Conservation (phyloP, 2,888 invertebrate species). For the Tyria jacobaeae region DNA sequence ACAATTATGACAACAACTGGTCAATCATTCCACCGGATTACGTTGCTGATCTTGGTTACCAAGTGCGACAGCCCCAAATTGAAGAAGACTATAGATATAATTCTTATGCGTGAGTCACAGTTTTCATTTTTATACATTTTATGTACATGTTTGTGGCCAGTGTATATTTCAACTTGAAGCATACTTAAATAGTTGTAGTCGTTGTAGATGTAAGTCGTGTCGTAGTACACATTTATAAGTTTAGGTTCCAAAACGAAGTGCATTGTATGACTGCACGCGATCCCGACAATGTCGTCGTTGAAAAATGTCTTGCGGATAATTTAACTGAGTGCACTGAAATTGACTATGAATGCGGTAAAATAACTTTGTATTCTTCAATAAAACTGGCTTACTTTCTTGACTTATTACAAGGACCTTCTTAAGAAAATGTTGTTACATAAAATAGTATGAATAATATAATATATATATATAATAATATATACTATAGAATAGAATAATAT, state of each 20-base stretch:
- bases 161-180: background rate
- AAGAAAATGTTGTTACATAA: conserved; percentile 13
- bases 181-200: background rate
- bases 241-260: conserved; percentile 43
- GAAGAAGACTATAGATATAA: conserved; percentile 90
- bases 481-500: too few species aligned
- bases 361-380: conserved; percentile 40
- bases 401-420: conserved; percentile 38
- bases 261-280: conserved; percentile 55
- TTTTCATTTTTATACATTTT: background rate
- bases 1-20: conserved; percentile 89
- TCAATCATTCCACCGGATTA: conserved; percentile 91
- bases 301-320: conserved; percentile 49
- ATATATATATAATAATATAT: too few species aligned
- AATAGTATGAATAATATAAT: background rate
- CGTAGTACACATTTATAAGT: background rate
- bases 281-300: conserved; percentile 55
- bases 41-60: conserved; percentile 81
- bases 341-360: conserved; percentile 46
- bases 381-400: conserved; percentile 40
- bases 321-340: conserved; percentile 58
- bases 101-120: conserved; percentile 86
- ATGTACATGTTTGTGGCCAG: conserved; percentile 6
- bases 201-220: background rate
- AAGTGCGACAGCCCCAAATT: conserved; percentile 70